Percentiles rank a stretch among this genome's conserved stretches.
Conservation (phyloP, 2,888 invertebrate species). For the Amphipoea oculea region DNA sequence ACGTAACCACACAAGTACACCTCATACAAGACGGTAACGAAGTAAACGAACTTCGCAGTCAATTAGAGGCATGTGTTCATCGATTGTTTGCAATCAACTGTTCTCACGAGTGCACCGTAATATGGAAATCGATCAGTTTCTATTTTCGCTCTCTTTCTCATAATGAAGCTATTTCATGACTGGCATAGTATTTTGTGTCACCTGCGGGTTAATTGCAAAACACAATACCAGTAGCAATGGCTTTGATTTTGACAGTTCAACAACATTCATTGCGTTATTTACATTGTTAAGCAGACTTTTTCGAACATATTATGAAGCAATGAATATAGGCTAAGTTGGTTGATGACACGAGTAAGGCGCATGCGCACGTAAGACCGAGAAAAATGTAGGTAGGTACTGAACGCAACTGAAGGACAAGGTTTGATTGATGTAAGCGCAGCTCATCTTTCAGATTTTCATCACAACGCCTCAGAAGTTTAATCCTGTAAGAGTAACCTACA, state of each 20-base stretch:
- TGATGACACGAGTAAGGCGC: not conserved
- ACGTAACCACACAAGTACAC: constrained; percentile 25
- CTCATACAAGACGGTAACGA: constrained; percentile 48
- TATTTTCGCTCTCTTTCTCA: constrained; percentile 14
- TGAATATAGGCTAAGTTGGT: not conserved
- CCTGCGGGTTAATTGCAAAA: too few relatives aligned
- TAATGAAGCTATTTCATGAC: not conserved
- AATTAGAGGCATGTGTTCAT: constrained; percentile 80
- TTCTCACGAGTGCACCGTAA: constrained; percentile 71
- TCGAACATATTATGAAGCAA: not conserved
- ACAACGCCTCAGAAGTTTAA: not conserved
- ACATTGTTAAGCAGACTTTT: not conserved
- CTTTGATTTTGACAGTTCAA: not conserved
- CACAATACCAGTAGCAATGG: not conserved
- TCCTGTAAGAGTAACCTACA: not conserved
- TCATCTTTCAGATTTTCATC: not conserved
- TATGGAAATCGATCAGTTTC: constrained; percentile 22
- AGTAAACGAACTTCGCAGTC: constrained; percentile 73
- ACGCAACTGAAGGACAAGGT: not conserved
- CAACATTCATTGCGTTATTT: not conserved
- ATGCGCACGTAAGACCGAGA: too few relatives aligned
- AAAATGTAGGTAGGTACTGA: too few relatives aligned
- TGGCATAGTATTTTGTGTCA: not conserved
- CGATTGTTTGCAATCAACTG: constrained; percentile 69
- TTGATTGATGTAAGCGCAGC: not conserved